Percentiles rank a stretch among this genome's conserved stretches.
Evolutionary conservation across 1,140 invertebrate genomes (phyloP).

Genomic region (Pygmarrhopalites habei): DNA sequence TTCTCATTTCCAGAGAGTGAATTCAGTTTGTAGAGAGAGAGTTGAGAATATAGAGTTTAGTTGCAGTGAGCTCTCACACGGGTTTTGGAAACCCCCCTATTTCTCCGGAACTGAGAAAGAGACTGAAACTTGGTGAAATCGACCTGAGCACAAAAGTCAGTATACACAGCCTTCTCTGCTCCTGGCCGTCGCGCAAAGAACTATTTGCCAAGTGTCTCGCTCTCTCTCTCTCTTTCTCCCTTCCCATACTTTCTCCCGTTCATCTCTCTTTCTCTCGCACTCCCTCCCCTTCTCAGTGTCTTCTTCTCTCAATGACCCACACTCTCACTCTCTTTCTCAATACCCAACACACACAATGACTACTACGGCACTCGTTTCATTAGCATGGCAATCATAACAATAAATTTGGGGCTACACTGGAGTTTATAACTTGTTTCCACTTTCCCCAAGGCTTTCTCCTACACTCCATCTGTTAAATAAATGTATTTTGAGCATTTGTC

Average conservation of each 20-base stretch:
- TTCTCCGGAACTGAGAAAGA: slow-evolving; percentile 4
- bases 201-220: neutral
- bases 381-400: slow-evolving; percentile 14
- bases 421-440: slow-evolving; percentile 15
- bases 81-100: neutral
- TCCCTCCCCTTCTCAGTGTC: too few relatives aligned
- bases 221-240: neutral
- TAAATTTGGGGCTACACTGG: slow-evolving; percentile 8
- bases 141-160: slow-evolving; percentile 1
- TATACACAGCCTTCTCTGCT: neutral
- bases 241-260: too few relatives aligned
- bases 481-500: slow-evolving; percentile 2
- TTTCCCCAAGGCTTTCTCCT: neutral
- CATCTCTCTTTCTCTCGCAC: neutral
- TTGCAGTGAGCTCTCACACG: neutral
- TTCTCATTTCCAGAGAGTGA: too few relatives aligned
- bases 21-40: too few relatives aligned
- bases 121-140: slow-evolving; percentile 2
- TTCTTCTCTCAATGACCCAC: too few relatives aligned
- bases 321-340: too few relatives aligned
- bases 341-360: neutral
- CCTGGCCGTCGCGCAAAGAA: too few relatives aligned
- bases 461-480: neutral
- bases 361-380: slow-evolving; percentile 6
- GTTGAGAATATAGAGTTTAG: neutral